Evolutionary conservation across 2,797 vertebrate species (phyloP), one percentile per base, ranked within the genome.

Genomic region (Hypotaenidia philippensis): DNA sequence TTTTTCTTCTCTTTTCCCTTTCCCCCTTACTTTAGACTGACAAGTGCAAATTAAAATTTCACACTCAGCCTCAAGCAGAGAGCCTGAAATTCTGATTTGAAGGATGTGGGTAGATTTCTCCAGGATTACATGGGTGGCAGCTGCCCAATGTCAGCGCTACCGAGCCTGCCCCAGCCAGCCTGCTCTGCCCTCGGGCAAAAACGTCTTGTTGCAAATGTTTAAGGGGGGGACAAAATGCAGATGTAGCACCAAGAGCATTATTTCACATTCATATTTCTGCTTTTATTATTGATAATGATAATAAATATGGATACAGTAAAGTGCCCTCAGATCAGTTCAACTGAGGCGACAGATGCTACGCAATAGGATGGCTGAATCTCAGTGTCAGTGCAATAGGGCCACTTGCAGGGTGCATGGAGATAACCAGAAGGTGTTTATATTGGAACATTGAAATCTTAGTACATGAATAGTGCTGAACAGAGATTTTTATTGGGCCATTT

Each of bases 41-140:
- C 94, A 94, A 95, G 95, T 50, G 78, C 90, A 95, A 97, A 96
- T 96, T 95, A 96, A 94, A 97, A 94, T 96, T 97, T 96, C 95
- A 94, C 94, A 96, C 86, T 82, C 90, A 77, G 90, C 45, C 64
- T 95, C 83, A 75, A 74, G 78, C 6, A 80, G 49, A 25, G 91
- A 94, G 85, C 38, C 71, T 80, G 60, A 93, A 95, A 93, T 91
- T 90, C 83, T 78, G 89, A 93, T 97, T 57, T 45, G 16, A 52
- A 60, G 85, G 77, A 56, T 92, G 92, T 91, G 79, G 94, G 95
- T 59, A 90, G 93, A 86, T 77, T 91, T 82, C 34, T 57, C 45
- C 70, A 90, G 89, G 69, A 86, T 93, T 88, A 70, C 52, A 41
- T 0, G 0, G 59, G 25, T 7, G 5, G 69, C 76, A 76, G 72